Percentiles rank a stretch among this genome's conserved stretches.
Evolutionary conservation across 2,797 vertebrate genomes (phyloP).

Genomic region (Calcarius lapponicus): DNA sequence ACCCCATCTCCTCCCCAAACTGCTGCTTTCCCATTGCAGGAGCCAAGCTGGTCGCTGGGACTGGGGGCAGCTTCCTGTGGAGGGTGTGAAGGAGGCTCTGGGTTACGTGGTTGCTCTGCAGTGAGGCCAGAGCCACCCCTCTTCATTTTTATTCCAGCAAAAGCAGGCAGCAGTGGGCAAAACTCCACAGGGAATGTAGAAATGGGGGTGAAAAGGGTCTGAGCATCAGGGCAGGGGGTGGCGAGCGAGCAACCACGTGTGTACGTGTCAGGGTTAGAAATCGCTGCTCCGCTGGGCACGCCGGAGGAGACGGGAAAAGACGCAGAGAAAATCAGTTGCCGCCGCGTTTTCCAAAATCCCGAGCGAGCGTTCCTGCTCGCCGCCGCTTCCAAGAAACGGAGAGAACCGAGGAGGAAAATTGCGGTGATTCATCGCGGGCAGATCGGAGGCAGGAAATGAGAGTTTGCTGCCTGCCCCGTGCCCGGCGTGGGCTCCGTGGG

Average conservation of each 20-base stretch:
- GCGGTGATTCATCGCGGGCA: slow-evolving; percentile 59
- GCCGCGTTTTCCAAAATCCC: not conserved
- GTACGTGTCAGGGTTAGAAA: not conserved
- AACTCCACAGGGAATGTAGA: not conserved
- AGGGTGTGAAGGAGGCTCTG: not conserved
- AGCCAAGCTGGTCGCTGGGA: not conserved
- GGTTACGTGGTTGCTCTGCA: not conserved
- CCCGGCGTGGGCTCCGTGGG: slow-evolving; percentile 24
- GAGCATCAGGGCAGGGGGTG: not conserved
- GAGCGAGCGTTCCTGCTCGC: not conserved
- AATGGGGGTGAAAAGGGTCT: not conserved
- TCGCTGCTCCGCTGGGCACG: not conserved
- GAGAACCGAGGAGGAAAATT: slow-evolving; percentile 31
- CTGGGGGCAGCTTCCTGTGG: not conserved
- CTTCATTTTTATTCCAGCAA: fast-evolving
- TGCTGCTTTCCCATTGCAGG: not conserved
- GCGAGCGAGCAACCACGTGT: not conserved
- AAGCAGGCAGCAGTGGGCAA: not conserved
- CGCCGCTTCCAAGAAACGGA: slow-evolving; percentile 34
- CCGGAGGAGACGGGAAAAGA: not conserved
- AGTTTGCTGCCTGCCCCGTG: slow-evolving; percentile 28
- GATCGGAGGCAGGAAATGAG: slow-evolving; percentile 41
- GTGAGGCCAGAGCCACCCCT: not conserved
- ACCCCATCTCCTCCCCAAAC: not conserved
- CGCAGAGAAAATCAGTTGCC: not conserved